phyloP scores from a whole-genome alignment of 2,113 vertebrate species.

The Cyrtonyx montezumae region DNA sequence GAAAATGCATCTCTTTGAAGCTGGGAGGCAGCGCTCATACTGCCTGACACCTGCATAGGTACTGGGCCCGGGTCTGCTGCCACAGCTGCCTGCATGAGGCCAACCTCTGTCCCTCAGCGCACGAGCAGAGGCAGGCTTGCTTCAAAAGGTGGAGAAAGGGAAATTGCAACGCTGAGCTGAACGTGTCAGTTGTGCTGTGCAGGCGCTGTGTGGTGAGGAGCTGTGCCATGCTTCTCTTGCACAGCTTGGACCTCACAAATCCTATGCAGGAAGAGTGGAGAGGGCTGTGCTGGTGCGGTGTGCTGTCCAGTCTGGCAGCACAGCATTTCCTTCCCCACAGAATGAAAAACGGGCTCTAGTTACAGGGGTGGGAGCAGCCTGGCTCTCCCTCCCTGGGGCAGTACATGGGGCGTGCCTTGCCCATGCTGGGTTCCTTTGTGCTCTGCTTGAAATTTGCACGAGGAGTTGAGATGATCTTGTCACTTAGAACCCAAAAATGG shows the following conservation, averaged over 20 bases:
- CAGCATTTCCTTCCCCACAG: rapidly evolving
- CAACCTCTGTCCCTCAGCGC: background rate
- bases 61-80: background rate
- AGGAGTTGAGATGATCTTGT: background rate
- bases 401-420: background rate
- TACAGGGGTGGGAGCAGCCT: background rate
- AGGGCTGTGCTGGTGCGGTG: background rate
- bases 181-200: rapidly evolving
- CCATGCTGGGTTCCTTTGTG: too few relatives aligned
- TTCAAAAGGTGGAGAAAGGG: background rate
- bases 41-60: rapidly evolving
- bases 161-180: rapidly evolving
- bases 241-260: rapidly evolving
- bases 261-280: too few relatives aligned
- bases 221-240: rapidly evolving
- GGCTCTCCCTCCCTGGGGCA: background rate
- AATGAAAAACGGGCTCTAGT: background rate
- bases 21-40: rapidly evolving
- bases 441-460: background rate
- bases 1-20: background rate
- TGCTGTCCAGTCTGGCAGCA: too few relatives aligned
- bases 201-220: rapidly evolving
- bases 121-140: background rate
- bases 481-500: background rate
- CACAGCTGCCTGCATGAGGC: background rate